These are phyloP conservation scores for Erpobdella octoculata DNA, from an alignment of 2,888 invertebrate genomes.

Conservation along the genomic window DNA sequence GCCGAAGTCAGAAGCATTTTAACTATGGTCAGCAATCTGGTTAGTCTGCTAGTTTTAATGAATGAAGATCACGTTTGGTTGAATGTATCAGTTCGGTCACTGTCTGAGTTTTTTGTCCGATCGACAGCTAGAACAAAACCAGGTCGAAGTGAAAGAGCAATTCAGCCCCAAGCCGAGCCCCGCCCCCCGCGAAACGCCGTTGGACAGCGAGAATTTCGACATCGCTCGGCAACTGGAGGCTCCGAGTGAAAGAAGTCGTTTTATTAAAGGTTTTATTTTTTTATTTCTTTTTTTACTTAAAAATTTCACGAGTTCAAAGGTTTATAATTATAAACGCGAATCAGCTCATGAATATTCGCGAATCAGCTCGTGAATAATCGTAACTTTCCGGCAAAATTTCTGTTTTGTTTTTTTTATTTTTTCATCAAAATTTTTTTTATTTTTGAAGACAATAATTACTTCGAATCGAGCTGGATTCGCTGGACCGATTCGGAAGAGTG, in stretches of 20 bases:
- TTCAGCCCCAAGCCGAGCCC: not conserved
- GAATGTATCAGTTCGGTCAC: too few relatives aligned
- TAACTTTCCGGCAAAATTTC: not conserved
- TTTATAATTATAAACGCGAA: too few relatives aligned
- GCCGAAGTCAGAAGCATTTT: constrained; percentile 41
- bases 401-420: not conserved
- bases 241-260: too few relatives aligned
- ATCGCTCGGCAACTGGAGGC: not conserved
- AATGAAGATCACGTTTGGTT: too few relatives aligned
- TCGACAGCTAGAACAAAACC: not conserved
- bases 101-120: too few relatives aligned
- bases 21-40: constrained; percentile 29
- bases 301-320: too few relatives aligned
- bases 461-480: constrained; percentile 10
- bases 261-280: too few relatives aligned
- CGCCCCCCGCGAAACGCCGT: not conserved
- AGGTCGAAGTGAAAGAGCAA: constrained; percentile 8
- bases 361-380: too few relatives aligned
- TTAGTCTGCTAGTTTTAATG: constrained; percentile 9
- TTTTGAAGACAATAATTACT: not conserved
- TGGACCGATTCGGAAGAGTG: constrained; percentile 6
- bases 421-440: not conserved
- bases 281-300: too few relatives aligned
- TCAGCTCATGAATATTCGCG: too few relatives aligned
- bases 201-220: constrained; percentile 22